Conservation (phyloP, 2,113 vertebrate species). For the Corythornis cristatus region DNA sequence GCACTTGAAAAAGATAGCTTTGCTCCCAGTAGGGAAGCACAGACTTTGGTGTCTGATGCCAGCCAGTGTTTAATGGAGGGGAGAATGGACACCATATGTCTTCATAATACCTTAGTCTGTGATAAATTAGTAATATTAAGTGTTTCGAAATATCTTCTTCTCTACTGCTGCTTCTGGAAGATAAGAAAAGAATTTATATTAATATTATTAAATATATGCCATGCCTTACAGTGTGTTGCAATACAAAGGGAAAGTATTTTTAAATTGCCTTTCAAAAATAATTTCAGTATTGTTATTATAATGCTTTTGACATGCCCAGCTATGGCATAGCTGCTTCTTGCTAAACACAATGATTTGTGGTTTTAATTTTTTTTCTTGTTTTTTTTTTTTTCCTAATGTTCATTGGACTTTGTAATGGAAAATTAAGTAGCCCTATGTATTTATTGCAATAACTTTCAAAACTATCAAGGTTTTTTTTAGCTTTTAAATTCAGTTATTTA, state of each 20-base stretch:
- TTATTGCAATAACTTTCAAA: not conserved
- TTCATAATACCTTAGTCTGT: not conserved
- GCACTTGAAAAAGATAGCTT: not conserved
- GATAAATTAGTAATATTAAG: not conserved
- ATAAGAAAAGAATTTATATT: not conserved
- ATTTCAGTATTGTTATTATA: not conserved
- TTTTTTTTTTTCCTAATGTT: not conserved
- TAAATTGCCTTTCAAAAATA: not conserved
- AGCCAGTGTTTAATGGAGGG: not conserved
- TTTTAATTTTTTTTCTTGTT: not conserved
- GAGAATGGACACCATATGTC: not conserved
- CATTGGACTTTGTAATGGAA: not conserved
- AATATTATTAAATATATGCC: not conserved
- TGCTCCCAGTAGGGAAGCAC: not conserved
- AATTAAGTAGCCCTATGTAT: not conserved
- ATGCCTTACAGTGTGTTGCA: not conserved
- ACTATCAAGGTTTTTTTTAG: not conserved
- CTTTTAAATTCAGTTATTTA: not conserved
- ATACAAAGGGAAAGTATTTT: not conserved
- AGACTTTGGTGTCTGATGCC: not conserved
- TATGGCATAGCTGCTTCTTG: not conserved
- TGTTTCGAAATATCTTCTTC: not conserved
- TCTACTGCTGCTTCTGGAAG: not conserved
- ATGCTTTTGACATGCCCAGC: not conserved
- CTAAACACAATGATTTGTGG: not conserved